A percentile compares a stretch with the other conserved stretches of the same genome.
phyloP scores from a whole-genome alignment of 53 echinoderm and acorn worm genomes.

The Henricia sp. region DNA sequence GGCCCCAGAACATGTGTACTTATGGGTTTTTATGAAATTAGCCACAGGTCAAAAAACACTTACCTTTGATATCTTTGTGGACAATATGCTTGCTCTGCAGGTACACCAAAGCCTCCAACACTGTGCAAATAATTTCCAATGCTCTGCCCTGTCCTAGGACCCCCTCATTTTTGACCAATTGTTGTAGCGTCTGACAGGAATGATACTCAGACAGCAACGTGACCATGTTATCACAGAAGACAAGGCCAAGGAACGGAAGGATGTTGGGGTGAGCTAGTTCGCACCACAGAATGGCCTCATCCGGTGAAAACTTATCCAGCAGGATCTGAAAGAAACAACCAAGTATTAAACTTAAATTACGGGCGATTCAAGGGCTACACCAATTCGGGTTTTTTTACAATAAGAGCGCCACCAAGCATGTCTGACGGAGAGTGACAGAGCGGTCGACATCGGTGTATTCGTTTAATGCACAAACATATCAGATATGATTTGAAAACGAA shows the following conservation, averaged over 20 bases:
- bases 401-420: too few relatives aligned
- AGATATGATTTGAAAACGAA: too few relatives aligned
- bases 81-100: slow-evolving; percentile 21
- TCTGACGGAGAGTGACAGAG: too few relatives aligned
- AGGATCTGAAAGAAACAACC: not conserved
- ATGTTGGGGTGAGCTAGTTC: slow-evolving; percentile 5
- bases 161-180: not conserved
- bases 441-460: too few relatives aligned
- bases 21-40: too few relatives aligned
- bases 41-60: too few relatives aligned
- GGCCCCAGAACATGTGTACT: too few relatives aligned
- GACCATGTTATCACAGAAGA: not conserved
- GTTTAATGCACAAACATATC: too few relatives aligned
- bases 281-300: slow-evolving; percentile 33
- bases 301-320: not conserved
- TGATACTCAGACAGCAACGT: not conserved
- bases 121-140: slow-evolving; percentile 5
- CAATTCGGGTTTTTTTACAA: too few relatives aligned
- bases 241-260: slow-evolving; percentile 1
- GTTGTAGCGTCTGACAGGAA: not conserved
- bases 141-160: slow-evolving; percentile 2
- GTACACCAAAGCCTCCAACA: slow-evolving; percentile 15
- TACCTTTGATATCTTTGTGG: slow-evolving; percentile 68
- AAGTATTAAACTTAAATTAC: too few relatives aligned
- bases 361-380: too few relatives aligned